These are phyloP conservation scores for Eurytoma adleriae DNA, from an alignment of 2,888 invertebrate genomes.

Conservation along the genomic window DNA sequence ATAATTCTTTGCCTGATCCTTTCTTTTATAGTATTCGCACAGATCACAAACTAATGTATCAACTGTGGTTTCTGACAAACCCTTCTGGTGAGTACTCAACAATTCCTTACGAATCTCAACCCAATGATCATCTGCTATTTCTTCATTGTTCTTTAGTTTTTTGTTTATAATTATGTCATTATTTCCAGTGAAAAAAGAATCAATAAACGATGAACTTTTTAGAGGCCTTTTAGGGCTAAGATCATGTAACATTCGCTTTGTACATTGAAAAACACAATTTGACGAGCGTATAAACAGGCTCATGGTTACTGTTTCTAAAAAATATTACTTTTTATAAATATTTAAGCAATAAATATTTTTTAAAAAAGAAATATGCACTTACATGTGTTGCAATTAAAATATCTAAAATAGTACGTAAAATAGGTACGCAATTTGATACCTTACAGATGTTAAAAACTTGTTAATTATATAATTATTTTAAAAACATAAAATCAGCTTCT, in stretches of 20 bases:
- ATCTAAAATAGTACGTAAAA: no score
- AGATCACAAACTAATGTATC: constrained; percentile 80
- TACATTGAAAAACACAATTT: background rate
- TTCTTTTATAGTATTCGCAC: constrained; percentile 76
- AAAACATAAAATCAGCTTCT: no score
- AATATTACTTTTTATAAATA: background rate
- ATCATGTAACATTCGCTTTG: background rate
- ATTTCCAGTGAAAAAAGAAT: no score
- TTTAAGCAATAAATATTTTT: background rate
- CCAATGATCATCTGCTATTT: constrained; percentile 47
- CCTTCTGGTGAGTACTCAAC: constrained; percentile 20
- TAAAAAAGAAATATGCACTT: background rate
- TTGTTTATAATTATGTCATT: constrained; percentile 12
- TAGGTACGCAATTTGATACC: no score
- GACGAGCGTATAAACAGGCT: background rate
- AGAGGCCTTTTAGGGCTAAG: background rate
- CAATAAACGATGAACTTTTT: no score
- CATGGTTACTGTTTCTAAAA: constrained; percentile 21
- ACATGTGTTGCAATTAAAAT: background rate
- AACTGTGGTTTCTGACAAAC: constrained; percentile 75
- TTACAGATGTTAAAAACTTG: no score
- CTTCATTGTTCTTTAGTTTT: constrained; percentile 25
- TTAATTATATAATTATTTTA: no score
- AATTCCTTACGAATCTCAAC: constrained; percentile 26
- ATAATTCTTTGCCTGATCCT: constrained; percentile 79